A percentile compares a stretch with the other conserved stretches of the same genome.
Evolutionary conservation across 64 coral and sea anemone genomes (phyloP).

Genomic region (Actinia tenebrosa): DNA sequence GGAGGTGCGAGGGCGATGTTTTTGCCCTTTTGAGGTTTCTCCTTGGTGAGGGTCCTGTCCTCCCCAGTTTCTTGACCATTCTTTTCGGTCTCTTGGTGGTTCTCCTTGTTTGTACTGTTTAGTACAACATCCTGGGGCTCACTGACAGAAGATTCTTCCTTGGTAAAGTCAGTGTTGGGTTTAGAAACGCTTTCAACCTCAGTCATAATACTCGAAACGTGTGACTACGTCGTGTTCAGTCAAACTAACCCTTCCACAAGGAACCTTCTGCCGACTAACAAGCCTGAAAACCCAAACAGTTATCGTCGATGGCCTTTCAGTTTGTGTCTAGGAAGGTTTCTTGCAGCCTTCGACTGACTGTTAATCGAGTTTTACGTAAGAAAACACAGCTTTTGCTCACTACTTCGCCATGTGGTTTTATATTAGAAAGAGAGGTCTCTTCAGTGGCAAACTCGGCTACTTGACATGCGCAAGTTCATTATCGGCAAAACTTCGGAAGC

Average conservation of each 20-base stretch:
- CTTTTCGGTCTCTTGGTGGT: constrained; percentile 11
- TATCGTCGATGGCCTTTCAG: constrained; percentile 47
- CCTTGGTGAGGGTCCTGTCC: constrained; percentile 16
- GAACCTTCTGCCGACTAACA: constrained; percentile 72
- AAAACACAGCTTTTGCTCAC: constrained; percentile 46
- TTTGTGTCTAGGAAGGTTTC: constrained; percentile 75
- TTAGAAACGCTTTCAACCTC: constrained; percentile 58
- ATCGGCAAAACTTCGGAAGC: constrained; percentile 13
- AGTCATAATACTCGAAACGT: constrained; percentile 79
- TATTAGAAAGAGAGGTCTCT: constrained; percentile 52
- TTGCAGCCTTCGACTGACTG: constrained; percentile 25
- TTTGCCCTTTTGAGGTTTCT: constrained; percentile 38
- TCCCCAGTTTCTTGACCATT: neutral
- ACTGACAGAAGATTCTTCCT: constrained; percentile 41
- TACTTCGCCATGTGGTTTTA: constrained; percentile 68
- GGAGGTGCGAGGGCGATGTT: constrained; percentile 47
- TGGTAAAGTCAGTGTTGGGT: constrained; percentile 25
- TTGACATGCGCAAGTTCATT: constrained; percentile 46
- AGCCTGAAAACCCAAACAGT: constrained; percentile 68
- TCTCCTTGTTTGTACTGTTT: constrained; percentile 40
- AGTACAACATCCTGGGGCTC: constrained; percentile 37
- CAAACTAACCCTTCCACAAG: constrained; percentile 64
- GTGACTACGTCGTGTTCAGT: constrained; percentile 50
- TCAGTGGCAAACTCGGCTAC: constrained; percentile 25
- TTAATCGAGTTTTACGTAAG: constrained; percentile 30